phyloP scores from a whole-genome alignment of 2,888 invertebrate genomes.

The Microctonus brassicae region DNA sequence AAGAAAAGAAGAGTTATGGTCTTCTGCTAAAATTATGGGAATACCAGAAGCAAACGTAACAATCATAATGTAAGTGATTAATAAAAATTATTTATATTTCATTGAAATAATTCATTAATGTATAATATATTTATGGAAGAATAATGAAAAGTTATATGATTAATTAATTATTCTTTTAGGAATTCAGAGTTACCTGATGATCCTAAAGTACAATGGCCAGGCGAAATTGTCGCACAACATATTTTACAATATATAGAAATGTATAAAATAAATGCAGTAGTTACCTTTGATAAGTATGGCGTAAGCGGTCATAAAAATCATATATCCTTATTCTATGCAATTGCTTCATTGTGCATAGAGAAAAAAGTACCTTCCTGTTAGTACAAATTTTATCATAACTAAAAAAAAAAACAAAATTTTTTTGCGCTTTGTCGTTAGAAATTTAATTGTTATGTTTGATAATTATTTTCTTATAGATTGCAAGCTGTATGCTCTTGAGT shows the following conservation, averaged over 20 bases:
- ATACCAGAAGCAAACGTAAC: constrained; percentile 83
- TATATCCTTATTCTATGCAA: constrained; percentile 84
- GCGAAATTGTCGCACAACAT: constrained; percentile 75
- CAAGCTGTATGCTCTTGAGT: constrained; percentile 85
- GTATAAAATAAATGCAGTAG: constrained; percentile 84
- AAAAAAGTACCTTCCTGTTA: constrained; percentile 81
- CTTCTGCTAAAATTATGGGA: constrained; percentile 84
- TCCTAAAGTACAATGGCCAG: constrained; percentile 83
- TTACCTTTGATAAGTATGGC: constrained; percentile 95
- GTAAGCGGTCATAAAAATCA: constrained; percentile 96
- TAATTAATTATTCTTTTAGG: constrained; percentile 67
- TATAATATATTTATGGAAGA: too few species aligned
- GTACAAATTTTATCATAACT: constrained; percentile 57
- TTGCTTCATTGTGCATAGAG: constrained; percentile 83
- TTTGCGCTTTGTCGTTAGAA: constrained; percentile 9
- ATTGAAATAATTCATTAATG: too few species aligned
- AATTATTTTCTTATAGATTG: constrained; percentile 75
- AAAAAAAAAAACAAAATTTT: constrained; percentile 11
- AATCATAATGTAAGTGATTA: constrained; percentile 69
- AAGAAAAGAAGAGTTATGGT: constrained; percentile 85
- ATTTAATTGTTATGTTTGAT: constrained; percentile 18
- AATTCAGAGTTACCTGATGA: constrained; percentile 84
- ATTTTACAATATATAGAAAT: constrained; percentile 79
- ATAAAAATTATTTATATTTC: too few species aligned
- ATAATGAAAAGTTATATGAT: not conserved